Evolutionary conservation across 2,888 invertebrate genomes (phyloP), one percentile per base, ranked within the genome.

Genomic region (Gari tellinella): DNA sequence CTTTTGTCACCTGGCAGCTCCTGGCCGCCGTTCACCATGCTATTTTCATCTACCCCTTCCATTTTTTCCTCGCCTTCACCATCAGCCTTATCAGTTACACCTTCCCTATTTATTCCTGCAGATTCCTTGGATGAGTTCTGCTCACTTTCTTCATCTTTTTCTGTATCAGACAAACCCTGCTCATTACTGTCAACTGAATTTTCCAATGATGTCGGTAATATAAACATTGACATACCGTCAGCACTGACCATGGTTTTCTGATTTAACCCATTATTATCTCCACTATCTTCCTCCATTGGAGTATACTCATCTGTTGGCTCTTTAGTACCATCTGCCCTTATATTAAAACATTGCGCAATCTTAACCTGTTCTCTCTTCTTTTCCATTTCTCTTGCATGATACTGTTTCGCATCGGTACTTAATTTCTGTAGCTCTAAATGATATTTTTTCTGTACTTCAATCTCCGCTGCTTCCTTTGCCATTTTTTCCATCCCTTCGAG

Each of bases 171-270:
- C 10, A 31, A 7, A 7, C 10, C 31, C 31, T 31, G 31, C 4
- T 31, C 10, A 37, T 58, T 49, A 19, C 37, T 48, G 5, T 43
- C 43, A 4, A 17, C 43, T 5, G 37, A 45, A 12, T 60, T 46
- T 10, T 61, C 60, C 17, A 62, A 40, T 14, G 65, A 57, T 21
- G 75, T 60, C n/a, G 75, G 78, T n/a, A 82, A 51, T 8, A 82
- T 82, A 57, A 79, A 82, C 82, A 82, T 82, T 1, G 76, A 69
- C 74, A 74, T 78, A 26, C 78, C 80, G 56, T 82, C 80, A 5
- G 63, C 75, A 40, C 72, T 67, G 4, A 75, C 72, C 37, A 79
- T 51, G 17, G 75, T 66, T 12, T 69, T 66, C 12, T 31, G 31
- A 31, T 31, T 31, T 4, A 31, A 10, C 31, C 31, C 31, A 10